Conservation (phyloP, 2,113 vertebrate species). For the Acinonyx jubatus region DNA sequence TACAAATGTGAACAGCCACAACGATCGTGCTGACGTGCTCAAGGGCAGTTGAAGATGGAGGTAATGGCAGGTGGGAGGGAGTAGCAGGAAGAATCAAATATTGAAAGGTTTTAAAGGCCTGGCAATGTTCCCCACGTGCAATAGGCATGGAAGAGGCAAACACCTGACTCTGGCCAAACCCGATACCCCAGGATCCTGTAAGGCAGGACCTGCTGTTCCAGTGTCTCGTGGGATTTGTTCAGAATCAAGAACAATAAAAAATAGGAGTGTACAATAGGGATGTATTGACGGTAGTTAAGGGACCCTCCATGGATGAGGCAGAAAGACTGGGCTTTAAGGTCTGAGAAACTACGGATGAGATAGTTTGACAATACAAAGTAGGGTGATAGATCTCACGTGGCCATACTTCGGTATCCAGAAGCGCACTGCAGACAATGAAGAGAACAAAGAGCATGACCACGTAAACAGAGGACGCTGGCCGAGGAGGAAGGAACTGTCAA, state of each 20-base stretch:
- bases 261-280: neutral
- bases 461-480: neutral
- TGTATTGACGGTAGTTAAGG: neutral
- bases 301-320: neutral
- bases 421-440: neutral
- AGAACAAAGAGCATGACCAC: neutral
- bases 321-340: neutral
- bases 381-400: neutral
- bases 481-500: neutral
- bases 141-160: neutral
- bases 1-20: neutral
- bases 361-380: neutral
- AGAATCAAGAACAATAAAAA: neutral
- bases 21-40: neutral
- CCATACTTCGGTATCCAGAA: neutral
- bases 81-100: neutral
- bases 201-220: neutral
- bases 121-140: rapidly evolving
- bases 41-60: neutral
- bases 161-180: neutral
- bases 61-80: rapidly evolving
- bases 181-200: neutral
- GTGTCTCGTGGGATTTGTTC: neutral
- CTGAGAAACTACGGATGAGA: neutral
- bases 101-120: neutral